Evolutionary conservation across 1,140 invertebrate genomes (phyloP).

Genomic region (Drosophila setifemur): DNA sequence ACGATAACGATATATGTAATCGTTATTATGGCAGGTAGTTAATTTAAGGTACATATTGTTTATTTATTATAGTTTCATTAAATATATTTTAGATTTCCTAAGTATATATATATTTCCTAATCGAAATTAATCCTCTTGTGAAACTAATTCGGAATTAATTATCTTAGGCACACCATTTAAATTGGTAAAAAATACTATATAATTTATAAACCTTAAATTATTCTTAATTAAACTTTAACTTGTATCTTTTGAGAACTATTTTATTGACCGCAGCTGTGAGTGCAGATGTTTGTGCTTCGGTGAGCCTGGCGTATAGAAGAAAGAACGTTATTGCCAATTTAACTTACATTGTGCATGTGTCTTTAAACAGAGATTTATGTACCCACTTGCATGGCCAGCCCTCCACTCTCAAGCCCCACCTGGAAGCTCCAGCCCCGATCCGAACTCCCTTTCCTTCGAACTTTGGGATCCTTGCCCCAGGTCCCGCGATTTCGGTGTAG

Average conservation of each 20-base stretch:
- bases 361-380: conserved; percentile 80
- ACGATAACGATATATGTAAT: too few relatives aligned
- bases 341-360: conserved; percentile 80
- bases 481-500: conserved; percentile 7
- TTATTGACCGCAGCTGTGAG: conserved; percentile 14
- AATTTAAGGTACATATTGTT: too few relatives aligned
- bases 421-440: neutral
- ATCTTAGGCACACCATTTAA: too few relatives aligned
- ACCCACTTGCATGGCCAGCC: conserved; percentile 73
- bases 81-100: too few relatives aligned
- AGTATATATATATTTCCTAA: too few relatives aligned
- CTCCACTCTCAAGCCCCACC: conserved; percentile 21
- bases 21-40: too few relatives aligned
- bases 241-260: conserved; percentile 6
- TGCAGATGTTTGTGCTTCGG: conserved; percentile 23
- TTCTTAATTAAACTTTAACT: too few relatives aligned
- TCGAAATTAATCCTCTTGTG: too few relatives aligned
- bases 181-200: too few relatives aligned
- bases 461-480: neutral
- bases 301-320: conserved; percentile 67
- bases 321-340: conserved; percentile 79
- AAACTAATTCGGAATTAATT: too few relatives aligned
- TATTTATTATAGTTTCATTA: too few relatives aligned
- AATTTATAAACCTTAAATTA: too few relatives aligned
- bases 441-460: neutral